Conservation (phyloP, 1,140 invertebrate genomes). For the Megalopta genalis region DNA sequence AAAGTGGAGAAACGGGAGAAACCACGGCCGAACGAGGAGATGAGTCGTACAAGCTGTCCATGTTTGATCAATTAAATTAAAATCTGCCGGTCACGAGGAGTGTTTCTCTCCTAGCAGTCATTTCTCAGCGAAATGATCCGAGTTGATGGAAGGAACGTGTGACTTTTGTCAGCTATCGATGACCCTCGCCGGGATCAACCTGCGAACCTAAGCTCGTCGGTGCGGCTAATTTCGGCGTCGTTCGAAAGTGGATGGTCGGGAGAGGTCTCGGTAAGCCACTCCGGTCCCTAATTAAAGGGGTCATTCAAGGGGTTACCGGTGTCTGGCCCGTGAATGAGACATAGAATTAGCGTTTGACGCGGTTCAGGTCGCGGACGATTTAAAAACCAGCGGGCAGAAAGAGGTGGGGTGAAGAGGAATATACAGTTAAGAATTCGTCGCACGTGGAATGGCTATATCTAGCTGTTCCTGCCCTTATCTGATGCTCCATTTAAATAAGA, state of each 20-base stretch:
- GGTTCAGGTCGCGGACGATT: neutral
- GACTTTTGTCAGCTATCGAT: too few relatives aligned
- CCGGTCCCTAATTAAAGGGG: neutral
- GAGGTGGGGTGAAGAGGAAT: slow-evolving; percentile 40
- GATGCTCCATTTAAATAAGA: slow-evolving; percentile 74
- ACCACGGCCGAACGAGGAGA: too few relatives aligned
- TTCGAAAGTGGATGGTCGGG: neutral
- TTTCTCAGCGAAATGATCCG: too few relatives aligned
- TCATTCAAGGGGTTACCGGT: neutral
- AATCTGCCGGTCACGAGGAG: too few relatives aligned
- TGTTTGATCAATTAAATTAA: too few relatives aligned
- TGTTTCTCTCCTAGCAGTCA: too few relatives aligned
- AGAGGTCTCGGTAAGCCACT: neutral
- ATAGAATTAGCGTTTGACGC: neutral
- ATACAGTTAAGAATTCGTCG: slow-evolving; percentile 74
- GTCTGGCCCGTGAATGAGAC: neutral
- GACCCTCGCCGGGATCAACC: too few relatives aligned
- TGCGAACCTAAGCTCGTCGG: neutral
- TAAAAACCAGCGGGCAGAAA: neutral
- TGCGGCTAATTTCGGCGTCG: neutral
- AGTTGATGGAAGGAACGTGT: too few relatives aligned
- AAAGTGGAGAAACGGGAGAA: too few relatives aligned
- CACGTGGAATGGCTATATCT: slow-evolving; percentile 68
- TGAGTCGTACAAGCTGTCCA: too few relatives aligned
- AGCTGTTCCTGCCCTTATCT: slow-evolving; percentile 71